A percentile compares a stretch with the other conserved stretches of the same genome.
Conservation (phyloP, 2,113 vertebrate species). For the Oenanthe oenanthe region DNA sequence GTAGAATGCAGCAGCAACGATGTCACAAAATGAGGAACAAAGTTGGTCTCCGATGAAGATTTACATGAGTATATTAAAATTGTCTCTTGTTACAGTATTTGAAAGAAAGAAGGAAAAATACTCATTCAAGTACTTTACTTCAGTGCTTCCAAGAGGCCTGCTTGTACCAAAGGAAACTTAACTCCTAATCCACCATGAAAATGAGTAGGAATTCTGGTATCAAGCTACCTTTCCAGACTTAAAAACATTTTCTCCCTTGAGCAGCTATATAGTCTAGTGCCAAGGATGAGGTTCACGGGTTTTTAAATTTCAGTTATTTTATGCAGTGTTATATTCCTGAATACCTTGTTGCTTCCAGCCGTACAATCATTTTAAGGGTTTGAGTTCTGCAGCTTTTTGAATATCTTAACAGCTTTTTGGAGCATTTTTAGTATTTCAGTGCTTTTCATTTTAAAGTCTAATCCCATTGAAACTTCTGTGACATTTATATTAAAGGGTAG, state of each 20-base stretch:
- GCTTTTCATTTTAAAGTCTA: background rate
- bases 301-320: background rate
- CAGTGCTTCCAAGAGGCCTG: background rate
- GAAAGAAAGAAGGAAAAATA: background rate
- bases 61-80: background rate
- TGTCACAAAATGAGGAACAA: background rate
- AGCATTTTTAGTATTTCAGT: background rate
- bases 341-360: background rate
- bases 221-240: background rate
- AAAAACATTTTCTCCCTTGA: background rate
- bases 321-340: fast-evolving
- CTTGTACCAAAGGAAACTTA: background rate
- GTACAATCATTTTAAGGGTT: background rate
- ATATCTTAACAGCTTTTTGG: background rate
- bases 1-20: background rate
- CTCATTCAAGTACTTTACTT: background rate
- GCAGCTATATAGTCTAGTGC: background rate
- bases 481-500: background rate
- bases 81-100: background rate
- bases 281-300: background rate
- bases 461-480: background rate
- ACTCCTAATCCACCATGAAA: background rate
- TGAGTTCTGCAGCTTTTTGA: background rate
- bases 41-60: background rate
- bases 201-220: background rate